These are phyloP conservation scores for Theonella swinhoei DNA, from an alignment of 37 sponge, comb jelly and placozoan genomes.

Conservation along the genomic window DNA sequence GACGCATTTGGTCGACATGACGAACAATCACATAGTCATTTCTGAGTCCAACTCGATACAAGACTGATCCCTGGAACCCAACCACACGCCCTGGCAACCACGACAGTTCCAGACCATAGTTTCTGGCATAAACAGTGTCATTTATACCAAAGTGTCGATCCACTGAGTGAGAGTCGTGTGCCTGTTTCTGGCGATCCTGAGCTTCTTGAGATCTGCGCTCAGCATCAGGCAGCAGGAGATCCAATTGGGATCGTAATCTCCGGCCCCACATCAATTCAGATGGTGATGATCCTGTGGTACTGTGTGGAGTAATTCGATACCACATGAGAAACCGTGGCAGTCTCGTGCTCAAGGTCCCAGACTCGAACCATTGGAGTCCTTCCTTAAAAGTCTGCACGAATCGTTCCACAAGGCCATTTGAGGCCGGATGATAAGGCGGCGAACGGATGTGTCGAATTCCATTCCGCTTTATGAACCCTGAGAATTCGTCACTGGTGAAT, in stretches of 20 bases:
- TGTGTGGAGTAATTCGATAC: conserved; percentile 45
- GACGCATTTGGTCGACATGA: no score
- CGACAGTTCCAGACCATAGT: no score
- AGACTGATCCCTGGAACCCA: no score
- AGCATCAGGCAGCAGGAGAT: conserved; percentile 25
- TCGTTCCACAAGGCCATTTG: conserved; percentile 55
- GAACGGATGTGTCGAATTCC: conserved; percentile 14
- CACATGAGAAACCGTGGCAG: conserved; percentile 35
- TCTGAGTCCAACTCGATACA: no score
- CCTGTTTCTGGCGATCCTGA: conserved; percentile 7
- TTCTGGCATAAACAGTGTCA: conserved; percentile 5
- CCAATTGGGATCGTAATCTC: conserved; percentile 25
- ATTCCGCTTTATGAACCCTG: conserved; percentile 15
- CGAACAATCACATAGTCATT: no score
- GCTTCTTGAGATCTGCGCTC: neutral
- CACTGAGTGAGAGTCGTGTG: neutral
- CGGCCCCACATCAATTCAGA: conserved; percentile 45
- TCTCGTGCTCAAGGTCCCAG: no score
- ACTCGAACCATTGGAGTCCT: neutral
- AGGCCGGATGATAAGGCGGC: no score
- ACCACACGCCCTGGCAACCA: no score
- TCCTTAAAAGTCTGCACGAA: conserved; percentile 40
- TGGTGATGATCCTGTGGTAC: conserved; percentile 45
- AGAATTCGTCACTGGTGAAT: conserved; percentile 44
- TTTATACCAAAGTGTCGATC: neutral